Base-by-base conservation (phyloP, 2,113 vertebrate genomes). In the Coryphaenoides rupestris region DNA sequence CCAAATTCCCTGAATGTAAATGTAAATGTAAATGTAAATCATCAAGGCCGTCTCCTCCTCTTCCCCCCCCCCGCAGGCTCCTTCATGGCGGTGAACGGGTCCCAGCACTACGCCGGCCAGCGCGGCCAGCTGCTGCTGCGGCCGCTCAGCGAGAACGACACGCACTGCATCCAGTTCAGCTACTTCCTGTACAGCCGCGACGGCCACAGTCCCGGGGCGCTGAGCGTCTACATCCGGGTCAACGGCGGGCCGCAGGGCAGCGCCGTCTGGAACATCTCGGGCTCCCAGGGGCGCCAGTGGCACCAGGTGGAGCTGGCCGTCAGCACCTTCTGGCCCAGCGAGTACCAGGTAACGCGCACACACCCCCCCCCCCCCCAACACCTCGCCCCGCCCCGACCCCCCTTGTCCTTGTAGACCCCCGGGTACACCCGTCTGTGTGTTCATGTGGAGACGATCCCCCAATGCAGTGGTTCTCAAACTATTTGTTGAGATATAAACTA, bases 111-210 rank as follows among this genome's bases (percentile, higher is more conserved):
- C 0, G 72, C 91, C 0, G 96, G 96, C 21, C 93, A 96, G 85
- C 87, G 87, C 19, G 93, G 95, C 59, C 95, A 93, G 62, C 83
- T 98, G 59, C 90, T 95, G 2, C 91, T 98, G 68, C 93, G 93
- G 63, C 90, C 94, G 0, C 89, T 98, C 79, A 98, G 94, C 0
- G 96, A 99, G 87, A 98, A 99, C 14, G 96, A 98, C 86, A 98
- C 96, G 5, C 96, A 99, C 81, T 99, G 96, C 79, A 91, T 99
- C 21, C 95, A 98, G 90, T 99, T 99, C 92, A 98, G 95, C 88
- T 99, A 96, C 84, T 95, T 98, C 87, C 91, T 98, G 69, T 96
- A 94, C 80, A 94, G 93, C 84, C 89, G 92, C 3, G 95, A 98
- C 0, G 95, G 95, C 14, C 94, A 89, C 88, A 96, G 95, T 79